A percentile compares a stretch with the other conserved stretches of the same genome.
Conservation (phyloP, 1,140 invertebrate species). For the Pogonus chalceus region DNA sequence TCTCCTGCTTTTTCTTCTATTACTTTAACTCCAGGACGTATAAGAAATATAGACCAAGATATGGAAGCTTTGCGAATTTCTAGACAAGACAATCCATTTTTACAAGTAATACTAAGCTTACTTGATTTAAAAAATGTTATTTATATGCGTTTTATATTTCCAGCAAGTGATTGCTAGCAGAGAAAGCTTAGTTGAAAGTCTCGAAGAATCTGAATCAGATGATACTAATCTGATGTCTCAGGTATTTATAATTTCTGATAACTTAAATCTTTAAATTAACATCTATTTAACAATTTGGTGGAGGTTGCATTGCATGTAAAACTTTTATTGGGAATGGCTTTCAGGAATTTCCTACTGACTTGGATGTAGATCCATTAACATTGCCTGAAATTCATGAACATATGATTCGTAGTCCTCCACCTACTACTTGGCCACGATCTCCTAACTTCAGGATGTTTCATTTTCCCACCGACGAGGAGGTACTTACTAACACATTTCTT, state of each 20-base stretch:
- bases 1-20: constrained; percentile 43
- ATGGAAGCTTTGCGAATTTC: constrained; percentile 71
- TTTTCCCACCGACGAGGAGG: constrained; percentile 27
- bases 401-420: constrained; percentile 70
- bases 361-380: constrained; percentile 56
- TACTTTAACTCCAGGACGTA: constrained; percentile 59
- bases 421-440: constrained; percentile 45
- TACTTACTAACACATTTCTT: not conserved
- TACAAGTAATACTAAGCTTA: constrained; percentile 45
- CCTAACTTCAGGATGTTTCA: constrained; percentile 30
- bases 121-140: constrained; percentile 10
- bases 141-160: constrained; percentile 18
- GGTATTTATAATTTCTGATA: constrained; percentile 30
- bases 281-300: constrained; percentile 4
- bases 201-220: constrained; percentile 62
- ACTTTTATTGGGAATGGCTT: constrained; percentile 19
- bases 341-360: constrained; percentile 54
- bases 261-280: not conserved
- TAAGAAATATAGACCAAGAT: constrained; percentile 69
- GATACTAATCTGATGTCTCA: constrained; percentile 66
- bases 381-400: constrained; percentile 72
- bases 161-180: constrained; percentile 64
- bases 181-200: constrained; percentile 60
- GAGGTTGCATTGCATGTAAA: constrained; percentile 5
- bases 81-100: constrained; percentile 71